These are phyloP conservation scores for Acanthochromis polyacanthus DNA, from an alignment of 2,113 vertebrate genomes.

Conservation along the genomic window DNA sequence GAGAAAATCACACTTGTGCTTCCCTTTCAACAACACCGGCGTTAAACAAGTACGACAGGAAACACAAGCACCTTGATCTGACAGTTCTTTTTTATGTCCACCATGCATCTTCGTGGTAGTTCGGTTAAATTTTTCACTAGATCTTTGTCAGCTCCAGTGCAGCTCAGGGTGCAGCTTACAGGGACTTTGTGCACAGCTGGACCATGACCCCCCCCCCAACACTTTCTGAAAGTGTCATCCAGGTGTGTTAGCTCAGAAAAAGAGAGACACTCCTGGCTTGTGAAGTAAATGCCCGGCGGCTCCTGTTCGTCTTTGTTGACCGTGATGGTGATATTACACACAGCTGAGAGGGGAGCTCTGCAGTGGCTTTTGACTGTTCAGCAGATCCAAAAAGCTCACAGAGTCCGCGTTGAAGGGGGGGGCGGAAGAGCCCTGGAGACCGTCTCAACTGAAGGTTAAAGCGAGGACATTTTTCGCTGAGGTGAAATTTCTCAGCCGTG, in stretches of 20 bases:
- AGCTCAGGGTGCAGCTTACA: no score
- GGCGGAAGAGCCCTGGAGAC: conserved; percentile 27
- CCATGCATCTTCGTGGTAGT: no score
- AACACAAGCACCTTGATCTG: not conserved
- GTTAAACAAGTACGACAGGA: not conserved
- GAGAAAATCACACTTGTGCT: not conserved
- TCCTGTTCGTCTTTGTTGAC: conserved; percentile 28
- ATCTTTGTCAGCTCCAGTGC: not conserved
- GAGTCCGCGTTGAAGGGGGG: conserved; percentile 6
- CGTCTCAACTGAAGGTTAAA: conserved; percentile 61
- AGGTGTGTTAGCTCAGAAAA: conserved; percentile 8
- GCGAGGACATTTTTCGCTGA: conserved; percentile 62
- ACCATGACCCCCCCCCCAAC: not conserved
- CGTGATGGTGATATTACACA: conserved; percentile 22
- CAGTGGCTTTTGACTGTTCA: conserved; percentile 31
- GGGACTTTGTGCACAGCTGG: no score
- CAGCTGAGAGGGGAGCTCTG: conserved; percentile 8
- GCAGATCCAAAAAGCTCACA: conserved; percentile 35
- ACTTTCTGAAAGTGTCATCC: not conserved
- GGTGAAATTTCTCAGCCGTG: conserved; percentile 60
- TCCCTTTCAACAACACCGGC: not conserved
- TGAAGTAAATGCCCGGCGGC: conserved; percentile 28
- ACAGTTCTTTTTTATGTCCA: not conserved
- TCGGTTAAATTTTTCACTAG: no score
- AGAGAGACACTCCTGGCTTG: conserved; percentile 25